A percentile compares a stretch with the other conserved stretches of the same genome.
These are phyloP conservation scores for Hirundo rustica DNA, from an alignment of 2,797 vertebrate genomes.

Conservation along the genomic window DNA sequence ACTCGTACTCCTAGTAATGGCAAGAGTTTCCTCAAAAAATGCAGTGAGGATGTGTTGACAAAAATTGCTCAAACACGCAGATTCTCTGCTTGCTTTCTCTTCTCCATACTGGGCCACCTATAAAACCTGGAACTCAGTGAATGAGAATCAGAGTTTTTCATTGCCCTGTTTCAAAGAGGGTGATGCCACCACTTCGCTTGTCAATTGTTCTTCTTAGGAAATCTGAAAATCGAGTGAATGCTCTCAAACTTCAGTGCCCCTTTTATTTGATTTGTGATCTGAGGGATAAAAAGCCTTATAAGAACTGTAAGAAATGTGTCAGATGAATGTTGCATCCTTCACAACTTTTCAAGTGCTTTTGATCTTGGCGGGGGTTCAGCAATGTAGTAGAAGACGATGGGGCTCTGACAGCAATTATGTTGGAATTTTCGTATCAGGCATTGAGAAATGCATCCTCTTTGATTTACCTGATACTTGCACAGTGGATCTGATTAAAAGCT, in stretches of 20 bases:
- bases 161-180: neutral
- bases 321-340: neutral
- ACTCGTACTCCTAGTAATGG: neutral
- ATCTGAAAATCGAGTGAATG: neutral
- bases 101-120: neutral
- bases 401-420: neutral
- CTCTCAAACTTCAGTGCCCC: neutral
- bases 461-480: neutral
- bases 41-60: neutral
- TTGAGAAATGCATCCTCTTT: neutral
- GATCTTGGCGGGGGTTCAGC: neutral
- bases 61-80: neutral
- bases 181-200: neutral
- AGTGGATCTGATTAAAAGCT: neutral
- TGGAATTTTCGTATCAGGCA: neutral
- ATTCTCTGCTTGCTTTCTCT: neutral
- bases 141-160: neutral
- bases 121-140: neutral
- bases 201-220: neutral
- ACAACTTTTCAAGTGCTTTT: neutral
- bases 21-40: neutral
- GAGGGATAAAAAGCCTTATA: neutral
- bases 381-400: neutral
- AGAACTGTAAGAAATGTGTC: neutral
- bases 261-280: conserved; percentile 9